Evolutionary conservation across 92 coral and sea anemone species (phyloP).

Genomic region (Pocillopora grandis): DNA sequence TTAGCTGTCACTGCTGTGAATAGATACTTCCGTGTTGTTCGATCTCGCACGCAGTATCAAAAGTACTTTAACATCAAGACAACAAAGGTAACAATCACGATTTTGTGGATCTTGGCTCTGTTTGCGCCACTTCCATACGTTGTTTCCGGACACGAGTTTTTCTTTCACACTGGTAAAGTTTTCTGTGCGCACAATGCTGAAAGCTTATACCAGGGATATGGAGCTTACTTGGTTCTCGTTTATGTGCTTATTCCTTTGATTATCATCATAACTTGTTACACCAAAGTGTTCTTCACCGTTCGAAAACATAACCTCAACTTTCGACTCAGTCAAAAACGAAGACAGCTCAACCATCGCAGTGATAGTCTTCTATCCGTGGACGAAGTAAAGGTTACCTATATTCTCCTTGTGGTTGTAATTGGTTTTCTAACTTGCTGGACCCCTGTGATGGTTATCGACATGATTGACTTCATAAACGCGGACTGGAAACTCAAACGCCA

Average conservation of each 20-base stretch:
- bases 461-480: slow-evolving; percentile 70
- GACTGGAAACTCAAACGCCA: slow-evolving; percentile 72
- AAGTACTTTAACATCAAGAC: slow-evolving; percentile 62
- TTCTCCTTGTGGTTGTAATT: slow-evolving; percentile 62
- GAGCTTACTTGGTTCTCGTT: slow-evolving; percentile 69
- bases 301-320: slow-evolving; percentile 63
- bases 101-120: slow-evolving; percentile 68
- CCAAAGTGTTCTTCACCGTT: slow-evolving; percentile 60
- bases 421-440: slow-evolving; percentile 72
- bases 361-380: slow-evolving; percentile 47
- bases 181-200: slow-evolving; percentile 71
- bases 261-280: slow-evolving; percentile 59
- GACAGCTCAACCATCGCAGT: background rate
- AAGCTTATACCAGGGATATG: slow-evolving; percentile 62
- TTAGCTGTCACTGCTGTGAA: slow-evolving; percentile 82
- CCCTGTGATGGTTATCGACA: slow-evolving; percentile 62
- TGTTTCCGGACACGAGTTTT: slow-evolving; percentile 55
- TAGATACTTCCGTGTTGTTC: slow-evolving; percentile 65
- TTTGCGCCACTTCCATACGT: slow-evolving; percentile 81
- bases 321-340: slow-evolving; percentile 4
- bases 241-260: slow-evolving; percentile 67
- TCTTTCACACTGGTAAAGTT: slow-evolving; percentile 77
- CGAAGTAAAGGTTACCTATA: slow-evolving; percentile 66
- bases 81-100: slow-evolving; percentile 63
- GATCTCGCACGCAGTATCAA: slow-evolving; percentile 58